Percentiles rank a stretch among this genome's conserved stretches.
phyloP scores from a whole-genome alignment of 2,113 vertebrate species.

The Acanthisitta chloris region DNA sequence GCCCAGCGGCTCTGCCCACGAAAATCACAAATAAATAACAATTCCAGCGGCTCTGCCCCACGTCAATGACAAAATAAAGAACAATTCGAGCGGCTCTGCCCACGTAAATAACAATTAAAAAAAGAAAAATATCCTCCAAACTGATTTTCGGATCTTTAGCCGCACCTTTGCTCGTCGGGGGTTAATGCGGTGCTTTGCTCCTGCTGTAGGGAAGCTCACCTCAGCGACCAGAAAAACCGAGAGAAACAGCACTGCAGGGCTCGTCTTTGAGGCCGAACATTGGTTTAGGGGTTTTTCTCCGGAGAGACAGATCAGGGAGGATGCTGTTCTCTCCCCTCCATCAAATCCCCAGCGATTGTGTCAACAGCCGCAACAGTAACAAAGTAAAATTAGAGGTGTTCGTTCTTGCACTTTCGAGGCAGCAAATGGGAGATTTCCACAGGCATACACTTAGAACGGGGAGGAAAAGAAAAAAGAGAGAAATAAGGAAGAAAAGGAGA shows the following conservation, averaged over 20 bases:
- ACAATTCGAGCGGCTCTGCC: neutral
- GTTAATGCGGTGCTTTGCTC: neutral
- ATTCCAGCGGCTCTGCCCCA: neutral
- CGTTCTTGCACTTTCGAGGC: neutral
- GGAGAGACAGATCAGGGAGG: neutral
- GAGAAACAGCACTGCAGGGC: neutral
- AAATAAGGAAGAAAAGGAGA: neutral
- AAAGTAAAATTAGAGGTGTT: neutral
- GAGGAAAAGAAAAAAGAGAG: neutral
- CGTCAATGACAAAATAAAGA: neutral
- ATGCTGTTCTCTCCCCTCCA: neutral
- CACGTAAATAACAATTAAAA: neutral
- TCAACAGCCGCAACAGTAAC: neutral
- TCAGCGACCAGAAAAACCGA: neutral
- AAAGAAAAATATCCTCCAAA: neutral
- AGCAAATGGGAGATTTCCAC: neutral
- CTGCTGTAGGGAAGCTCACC: neutral
- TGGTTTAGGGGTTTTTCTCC: neutral
- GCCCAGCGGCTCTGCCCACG: neutral
- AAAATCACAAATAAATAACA: too few species aligned
- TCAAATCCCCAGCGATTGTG: neutral
- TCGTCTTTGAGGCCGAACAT: neutral
- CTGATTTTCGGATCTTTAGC: neutral
- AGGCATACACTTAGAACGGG: neutral
- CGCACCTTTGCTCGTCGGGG: neutral